Conservation (phyloP, 2,113 vertebrate genomes). For the Pica pica region DNA sequence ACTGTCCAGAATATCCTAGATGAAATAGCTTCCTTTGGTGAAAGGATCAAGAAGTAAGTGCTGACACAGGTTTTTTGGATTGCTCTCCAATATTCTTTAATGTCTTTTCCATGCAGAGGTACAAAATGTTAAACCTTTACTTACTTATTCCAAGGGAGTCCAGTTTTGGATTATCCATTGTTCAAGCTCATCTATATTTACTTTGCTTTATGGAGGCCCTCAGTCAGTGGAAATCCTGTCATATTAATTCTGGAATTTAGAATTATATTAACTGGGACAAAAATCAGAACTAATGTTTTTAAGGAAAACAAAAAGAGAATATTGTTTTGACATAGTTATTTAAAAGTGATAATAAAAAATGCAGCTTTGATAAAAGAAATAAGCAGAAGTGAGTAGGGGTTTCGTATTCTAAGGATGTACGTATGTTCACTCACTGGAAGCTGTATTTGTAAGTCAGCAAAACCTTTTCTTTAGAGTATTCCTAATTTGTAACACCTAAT, state of each 20-base stretch:
- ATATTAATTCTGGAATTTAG: conserved; percentile 31
- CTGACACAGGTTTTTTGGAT: background rate
- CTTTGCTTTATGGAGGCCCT: conserved; percentile 5
- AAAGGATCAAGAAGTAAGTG: conserved; percentile 98
- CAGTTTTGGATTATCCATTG: background rate
- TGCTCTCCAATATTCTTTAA: background rate
- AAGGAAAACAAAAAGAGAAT: conserved; percentile 4
- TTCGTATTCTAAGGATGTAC: background rate
- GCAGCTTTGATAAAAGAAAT: background rate
- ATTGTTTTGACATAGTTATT: background rate
- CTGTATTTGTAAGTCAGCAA: background rate
- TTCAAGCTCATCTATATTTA: conserved; percentile 7
- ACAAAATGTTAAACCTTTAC: background rate
- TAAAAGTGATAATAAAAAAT: background rate
- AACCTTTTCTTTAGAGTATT: background rate
- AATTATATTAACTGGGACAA: background rate
- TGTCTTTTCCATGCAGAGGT: background rate
- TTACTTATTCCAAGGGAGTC: background rate
- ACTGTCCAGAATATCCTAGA: conserved; percentile 94
- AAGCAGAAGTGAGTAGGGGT: background rate
- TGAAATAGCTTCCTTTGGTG: conserved; percentile 93
- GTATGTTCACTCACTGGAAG: background rate
- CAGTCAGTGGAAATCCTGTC: conserved; percentile 18
- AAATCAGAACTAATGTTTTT: conserved; percentile 13
- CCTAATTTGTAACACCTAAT: background rate